These are phyloP conservation scores for Cyrtodaria siliqua DNA, from an alignment of 2,888 invertebrate species.

Conservation along the genomic window DNA sequence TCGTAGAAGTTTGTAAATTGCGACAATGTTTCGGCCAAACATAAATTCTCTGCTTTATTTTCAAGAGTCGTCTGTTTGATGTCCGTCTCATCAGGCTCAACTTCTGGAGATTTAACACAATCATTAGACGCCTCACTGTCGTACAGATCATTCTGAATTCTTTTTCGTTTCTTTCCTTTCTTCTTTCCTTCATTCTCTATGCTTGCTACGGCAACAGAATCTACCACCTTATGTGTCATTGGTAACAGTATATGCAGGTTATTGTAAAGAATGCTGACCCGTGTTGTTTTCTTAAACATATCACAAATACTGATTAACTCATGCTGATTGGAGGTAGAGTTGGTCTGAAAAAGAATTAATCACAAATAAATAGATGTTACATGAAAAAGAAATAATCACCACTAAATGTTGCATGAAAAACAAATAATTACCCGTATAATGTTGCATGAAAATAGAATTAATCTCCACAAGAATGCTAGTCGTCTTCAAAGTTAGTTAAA, in stretches of 20 bases:
- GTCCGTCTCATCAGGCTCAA: background rate
- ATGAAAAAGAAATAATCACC: no score
- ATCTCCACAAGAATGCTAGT: no score
- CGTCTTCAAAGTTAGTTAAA: no score
- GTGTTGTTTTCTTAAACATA: constrained; percentile 22
- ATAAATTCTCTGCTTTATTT: constrained; percentile 2
- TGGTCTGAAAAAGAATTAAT: constrained; percentile 15
- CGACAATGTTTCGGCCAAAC: constrained; percentile 40
- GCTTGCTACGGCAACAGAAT: constrained; percentile 19
- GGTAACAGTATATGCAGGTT: constrained; percentile 67
- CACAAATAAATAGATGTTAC: background rate
- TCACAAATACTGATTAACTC: constrained; percentile 20
- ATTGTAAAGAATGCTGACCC: constrained; percentile 50
- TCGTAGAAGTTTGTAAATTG: constrained; percentile 70
- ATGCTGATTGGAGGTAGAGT: constrained; percentile 8
- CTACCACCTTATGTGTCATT: constrained; percentile 48
- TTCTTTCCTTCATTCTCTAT: background rate
- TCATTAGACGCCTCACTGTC: constrained; percentile 78
- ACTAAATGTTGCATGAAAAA: no score
- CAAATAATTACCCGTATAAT: no score
- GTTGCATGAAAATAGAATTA: no score
- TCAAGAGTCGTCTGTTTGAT: background rate
- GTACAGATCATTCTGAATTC: constrained; percentile 69
- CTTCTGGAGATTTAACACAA: background rate
- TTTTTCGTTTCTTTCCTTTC: constrained; percentile 58